These are phyloP conservation scores for Drosophila hawaiiensis DNA, from an alignment of 2,888 invertebrate species.

Conservation along the genomic window DNA sequence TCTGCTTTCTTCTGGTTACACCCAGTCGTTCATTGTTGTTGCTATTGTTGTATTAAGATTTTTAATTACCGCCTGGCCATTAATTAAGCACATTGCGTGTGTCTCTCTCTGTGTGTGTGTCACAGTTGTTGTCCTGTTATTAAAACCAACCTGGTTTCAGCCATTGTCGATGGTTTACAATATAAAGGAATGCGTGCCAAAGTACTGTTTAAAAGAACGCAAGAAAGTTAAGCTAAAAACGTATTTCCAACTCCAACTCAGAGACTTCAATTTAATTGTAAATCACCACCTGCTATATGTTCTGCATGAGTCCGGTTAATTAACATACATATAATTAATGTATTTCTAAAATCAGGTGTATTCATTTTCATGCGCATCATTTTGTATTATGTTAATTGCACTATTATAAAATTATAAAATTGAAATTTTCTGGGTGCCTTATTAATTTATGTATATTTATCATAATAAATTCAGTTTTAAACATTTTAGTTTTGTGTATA, in stretches of 20 bases:
- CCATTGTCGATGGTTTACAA: slow-evolving; percentile 5
- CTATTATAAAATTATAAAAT: background rate
- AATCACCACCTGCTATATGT: slow-evolving; percentile 3
- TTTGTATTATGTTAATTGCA: background rate
- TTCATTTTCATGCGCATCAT: background rate
- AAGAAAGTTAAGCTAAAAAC: slow-evolving; percentile 18
- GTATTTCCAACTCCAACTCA: background rate
- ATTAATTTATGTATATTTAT: background rate
- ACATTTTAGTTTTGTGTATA: background rate
- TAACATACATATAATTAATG: background rate
- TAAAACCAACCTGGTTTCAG: slow-evolving; percentile 24
- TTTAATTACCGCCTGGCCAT: slow-evolving; percentile 55
- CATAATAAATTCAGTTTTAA: background rate
- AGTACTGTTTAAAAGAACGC: slow-evolving; percentile 8
- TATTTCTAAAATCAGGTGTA: background rate
- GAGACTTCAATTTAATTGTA: slow-evolving; percentile 4
- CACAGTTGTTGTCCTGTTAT: slow-evolving; percentile 12
- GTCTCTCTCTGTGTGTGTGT: slow-evolving; percentile 4
- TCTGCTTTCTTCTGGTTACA: slow-evolving; percentile 45
- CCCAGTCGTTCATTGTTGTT: slow-evolving; percentile 44
- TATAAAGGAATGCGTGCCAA: slow-evolving; percentile 30
- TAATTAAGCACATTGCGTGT: slow-evolving; percentile 41
- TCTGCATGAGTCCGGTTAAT: background rate
- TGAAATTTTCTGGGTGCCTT: background rate
- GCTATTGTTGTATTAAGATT: slow-evolving; percentile 38